phyloP scores from a whole-genome alignment of 2,797 vertebrate genomes.

The Meda fulgida region DNA sequence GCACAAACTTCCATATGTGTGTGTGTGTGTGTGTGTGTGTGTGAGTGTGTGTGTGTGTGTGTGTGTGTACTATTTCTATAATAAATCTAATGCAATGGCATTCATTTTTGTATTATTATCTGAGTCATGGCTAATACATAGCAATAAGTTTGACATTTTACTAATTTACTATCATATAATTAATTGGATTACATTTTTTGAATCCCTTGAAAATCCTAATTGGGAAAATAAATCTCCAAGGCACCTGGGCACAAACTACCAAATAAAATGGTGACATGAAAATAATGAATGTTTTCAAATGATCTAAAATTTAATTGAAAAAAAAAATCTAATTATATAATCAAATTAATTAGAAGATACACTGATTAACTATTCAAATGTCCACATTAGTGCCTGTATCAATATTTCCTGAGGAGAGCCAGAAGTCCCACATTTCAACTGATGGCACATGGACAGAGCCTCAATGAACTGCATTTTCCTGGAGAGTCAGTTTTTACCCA shows the following conservation, averaged over 20 bases:
- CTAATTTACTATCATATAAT: not conserved
- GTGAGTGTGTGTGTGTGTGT: too few species aligned
- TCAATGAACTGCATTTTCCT: slow-evolving; percentile 35
- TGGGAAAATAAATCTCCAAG: not conserved
- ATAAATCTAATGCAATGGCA: too few species aligned
- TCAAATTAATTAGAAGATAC: not conserved
- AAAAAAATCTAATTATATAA: not conserved
- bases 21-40: too few species aligned
- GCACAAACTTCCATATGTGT: too few species aligned
- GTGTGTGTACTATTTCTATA: too few species aligned
- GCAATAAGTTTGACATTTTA: not conserved
- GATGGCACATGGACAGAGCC: not conserved
- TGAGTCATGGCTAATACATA: not conserved
- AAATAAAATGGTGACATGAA: not conserved
- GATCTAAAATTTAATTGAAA: not conserved
- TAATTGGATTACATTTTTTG: not conserved
- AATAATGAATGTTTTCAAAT: not conserved
- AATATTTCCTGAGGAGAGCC: not conserved
- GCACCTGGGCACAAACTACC: not conserved
- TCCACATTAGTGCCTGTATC: not conserved
- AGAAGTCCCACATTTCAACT: not conserved
- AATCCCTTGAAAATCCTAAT: not conserved
- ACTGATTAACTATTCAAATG: not conserved
- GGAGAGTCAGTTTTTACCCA: slow-evolving; percentile 20
- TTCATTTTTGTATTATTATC: too few species aligned